phyloP scores from a whole-genome alignment of 2,113 vertebrate genomes.

The Choloepus hoffmanni region DNA sequence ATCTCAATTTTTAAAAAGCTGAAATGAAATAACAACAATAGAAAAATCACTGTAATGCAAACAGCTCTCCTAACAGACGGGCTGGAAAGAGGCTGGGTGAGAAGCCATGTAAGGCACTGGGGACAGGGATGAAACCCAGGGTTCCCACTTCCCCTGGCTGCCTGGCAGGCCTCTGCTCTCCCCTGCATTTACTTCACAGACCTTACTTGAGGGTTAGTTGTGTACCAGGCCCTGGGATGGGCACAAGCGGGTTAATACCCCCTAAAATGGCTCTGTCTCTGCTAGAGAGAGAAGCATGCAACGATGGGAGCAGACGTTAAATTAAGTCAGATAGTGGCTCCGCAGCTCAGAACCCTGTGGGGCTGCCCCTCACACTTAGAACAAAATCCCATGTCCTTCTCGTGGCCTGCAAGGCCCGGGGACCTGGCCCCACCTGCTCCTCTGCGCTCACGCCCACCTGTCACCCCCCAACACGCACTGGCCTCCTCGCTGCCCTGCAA shows the following conservation, averaged over 20 bases:
- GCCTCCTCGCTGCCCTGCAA: background rate
- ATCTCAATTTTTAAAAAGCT: background rate
- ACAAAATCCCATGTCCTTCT: background rate
- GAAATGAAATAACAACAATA: background rate
- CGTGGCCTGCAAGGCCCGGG: background rate
- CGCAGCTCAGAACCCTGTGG: background rate
- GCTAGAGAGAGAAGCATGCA: background rate
- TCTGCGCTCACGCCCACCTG: background rate
- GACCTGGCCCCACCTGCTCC: accelerated
- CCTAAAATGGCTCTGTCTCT: background rate
- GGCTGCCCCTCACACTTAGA: background rate
- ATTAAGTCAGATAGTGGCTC: background rate
- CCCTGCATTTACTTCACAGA: background rate
- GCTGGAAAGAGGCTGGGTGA: no score
- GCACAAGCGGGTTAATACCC: background rate
- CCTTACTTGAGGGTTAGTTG: accelerated
- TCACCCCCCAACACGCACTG: background rate
- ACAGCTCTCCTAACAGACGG: background rate
- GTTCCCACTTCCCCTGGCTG: no score
- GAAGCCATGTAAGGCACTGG: no score
- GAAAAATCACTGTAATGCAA: background rate
- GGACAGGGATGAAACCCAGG: background rate
- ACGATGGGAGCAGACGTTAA: background rate
- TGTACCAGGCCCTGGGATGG: background rate
- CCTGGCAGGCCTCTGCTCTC: background rate